Evolutionary conservation across 2,797 vertebrate species (phyloP).

Genomic region (Pangasius macronema): DNA sequence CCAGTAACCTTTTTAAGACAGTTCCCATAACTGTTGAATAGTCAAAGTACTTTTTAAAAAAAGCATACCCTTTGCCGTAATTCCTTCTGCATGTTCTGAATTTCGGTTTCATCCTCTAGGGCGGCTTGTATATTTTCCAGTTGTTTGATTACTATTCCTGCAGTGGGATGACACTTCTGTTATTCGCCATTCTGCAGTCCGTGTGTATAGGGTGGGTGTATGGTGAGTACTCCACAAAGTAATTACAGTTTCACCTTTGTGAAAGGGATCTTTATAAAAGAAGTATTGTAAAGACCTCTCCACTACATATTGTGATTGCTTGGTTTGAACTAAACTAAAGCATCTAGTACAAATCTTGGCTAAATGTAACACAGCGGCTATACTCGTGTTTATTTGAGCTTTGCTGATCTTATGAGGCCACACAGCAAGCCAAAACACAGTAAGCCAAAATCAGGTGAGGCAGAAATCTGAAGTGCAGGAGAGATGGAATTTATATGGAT

Average conservation of each 20-base stretch:
- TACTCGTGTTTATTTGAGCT: neutral
- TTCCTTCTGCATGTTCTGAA: neutral
- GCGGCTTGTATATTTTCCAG: slow-evolving; percentile 80
- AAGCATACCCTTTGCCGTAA: neutral
- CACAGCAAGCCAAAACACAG: neutral
- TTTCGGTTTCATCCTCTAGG: slow-evolving; percentile 58
- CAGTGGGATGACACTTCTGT: slow-evolving; percentile 80
- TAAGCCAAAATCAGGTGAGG: neutral
- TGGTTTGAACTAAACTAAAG: neutral
- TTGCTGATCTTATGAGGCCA: neutral
- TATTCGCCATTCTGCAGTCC: slow-evolving; percentile 75
- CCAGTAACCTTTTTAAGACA: neutral
- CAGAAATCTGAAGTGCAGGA: neutral
- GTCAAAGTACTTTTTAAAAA: neutral
- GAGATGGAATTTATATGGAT: neutral
- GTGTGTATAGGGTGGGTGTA: slow-evolving; percentile 76
- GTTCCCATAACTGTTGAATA: neutral
- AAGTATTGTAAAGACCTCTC: neutral
- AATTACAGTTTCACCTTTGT: slow-evolving; percentile 5
- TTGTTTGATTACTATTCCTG: slow-evolving; percentile 81
- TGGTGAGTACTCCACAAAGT: slow-evolving; percentile 65
- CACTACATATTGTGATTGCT: neutral
- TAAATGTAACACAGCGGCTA: neutral
- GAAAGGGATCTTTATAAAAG: neutral
- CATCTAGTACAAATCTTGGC: neutral